These are phyloP conservation scores for Eclectus roratus DNA, from an alignment of 2,113 vertebrate genomes.

Conservation along the genomic window DNA sequence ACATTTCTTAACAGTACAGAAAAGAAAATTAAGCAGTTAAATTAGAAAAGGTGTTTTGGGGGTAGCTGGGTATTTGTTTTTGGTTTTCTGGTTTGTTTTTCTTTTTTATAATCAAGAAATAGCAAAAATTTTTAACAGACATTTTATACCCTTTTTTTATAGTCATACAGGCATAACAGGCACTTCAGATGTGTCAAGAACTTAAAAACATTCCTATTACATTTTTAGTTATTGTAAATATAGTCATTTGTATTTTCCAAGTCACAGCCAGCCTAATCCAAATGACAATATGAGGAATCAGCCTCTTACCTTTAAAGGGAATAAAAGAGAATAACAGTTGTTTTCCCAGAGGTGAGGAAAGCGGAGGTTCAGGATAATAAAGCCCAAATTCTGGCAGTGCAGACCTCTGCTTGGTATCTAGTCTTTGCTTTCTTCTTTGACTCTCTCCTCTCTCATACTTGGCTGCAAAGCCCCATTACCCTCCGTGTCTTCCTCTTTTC, in stretches of 20 bases:
- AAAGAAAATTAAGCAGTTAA: neutral
- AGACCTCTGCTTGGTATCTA: neutral
- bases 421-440: neutral
- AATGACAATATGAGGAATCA: neutral
- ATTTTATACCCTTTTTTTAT: neutral
- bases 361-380: neutral
- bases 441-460: neutral
- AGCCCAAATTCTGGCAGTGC: neutral
- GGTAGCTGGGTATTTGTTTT: neutral
- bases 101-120: neutral
- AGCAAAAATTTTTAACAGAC: neutral
- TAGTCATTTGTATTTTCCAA: neutral
- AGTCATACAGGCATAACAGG: neutral
- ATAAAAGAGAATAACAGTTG: neutral
- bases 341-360: neutral
- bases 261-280: neutral
- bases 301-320: neutral
- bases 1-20: neutral
- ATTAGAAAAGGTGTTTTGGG: neutral
- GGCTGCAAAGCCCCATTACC: neutral
- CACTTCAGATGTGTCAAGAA: neutral
- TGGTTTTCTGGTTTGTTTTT: neutral
- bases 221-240: neutral
- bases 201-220: neutral
- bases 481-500: neutral